These are phyloP conservation scores for Platanista minor DNA, from an alignment of 2,113 vertebrate genomes.

Conservation along the genomic window DNA sequence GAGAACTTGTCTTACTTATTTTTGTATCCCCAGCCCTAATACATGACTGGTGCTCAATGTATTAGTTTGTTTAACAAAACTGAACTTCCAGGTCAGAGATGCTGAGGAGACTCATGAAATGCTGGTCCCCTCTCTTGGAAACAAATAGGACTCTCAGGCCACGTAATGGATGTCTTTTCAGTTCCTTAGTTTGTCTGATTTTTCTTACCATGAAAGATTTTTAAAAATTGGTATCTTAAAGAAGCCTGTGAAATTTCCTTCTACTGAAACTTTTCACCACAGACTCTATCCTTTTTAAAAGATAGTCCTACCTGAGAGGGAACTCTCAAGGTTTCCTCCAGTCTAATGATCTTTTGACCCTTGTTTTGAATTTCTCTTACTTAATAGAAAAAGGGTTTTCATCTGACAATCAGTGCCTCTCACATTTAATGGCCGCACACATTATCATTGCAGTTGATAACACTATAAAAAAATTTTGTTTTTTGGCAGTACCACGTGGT, in stretches of 20 bases:
- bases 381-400: not conserved
- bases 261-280: not conserved
- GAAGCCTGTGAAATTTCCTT: not conserved
- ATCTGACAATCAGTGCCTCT: not conserved
- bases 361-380: not conserved
- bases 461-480: not conserved
- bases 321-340: not conserved
- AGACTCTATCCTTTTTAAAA: not conserved
- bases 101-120: not conserved
- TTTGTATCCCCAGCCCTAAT: not conserved
- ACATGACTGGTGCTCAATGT: not conserved
- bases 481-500: no score
- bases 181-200: not conserved
- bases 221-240: conserved; percentile 5
- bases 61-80: not conserved
- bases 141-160: not conserved
- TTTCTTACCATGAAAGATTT: conserved; percentile 13
- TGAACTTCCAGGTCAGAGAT: not conserved
- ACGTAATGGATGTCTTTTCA: not conserved
- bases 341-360: not conserved
- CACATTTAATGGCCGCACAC: not conserved
- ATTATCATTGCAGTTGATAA: not conserved
- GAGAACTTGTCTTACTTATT: not conserved
- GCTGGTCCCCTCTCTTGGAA: not conserved
- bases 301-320: not conserved